phyloP scores from a whole-genome alignment of 2,113 vertebrate genomes.

The Alexandromys fortis region DNA sequence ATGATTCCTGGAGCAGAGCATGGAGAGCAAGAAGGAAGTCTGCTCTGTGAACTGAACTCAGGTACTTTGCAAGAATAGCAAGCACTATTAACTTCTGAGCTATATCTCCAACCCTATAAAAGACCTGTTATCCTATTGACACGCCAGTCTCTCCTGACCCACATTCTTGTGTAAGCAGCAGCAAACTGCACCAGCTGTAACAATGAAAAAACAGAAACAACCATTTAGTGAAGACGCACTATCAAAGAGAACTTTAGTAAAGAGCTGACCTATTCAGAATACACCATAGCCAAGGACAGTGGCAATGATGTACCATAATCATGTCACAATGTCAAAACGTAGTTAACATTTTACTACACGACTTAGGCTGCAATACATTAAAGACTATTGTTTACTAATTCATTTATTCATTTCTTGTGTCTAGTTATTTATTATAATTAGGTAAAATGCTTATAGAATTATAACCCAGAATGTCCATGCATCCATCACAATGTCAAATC shows the following conservation, averaged over 20 bases:
- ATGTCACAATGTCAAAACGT: not conserved
- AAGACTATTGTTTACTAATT: not conserved
- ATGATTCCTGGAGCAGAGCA: not conserved
- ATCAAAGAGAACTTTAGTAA: not conserved
- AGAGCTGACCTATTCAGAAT: not conserved
- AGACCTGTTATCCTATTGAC: not conserved
- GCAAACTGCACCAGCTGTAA: not conserved
- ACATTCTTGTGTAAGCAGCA: not conserved
- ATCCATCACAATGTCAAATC: not conserved
- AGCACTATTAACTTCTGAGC: not conserved
- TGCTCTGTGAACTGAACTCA: not conserved
- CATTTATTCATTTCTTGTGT: not conserved
- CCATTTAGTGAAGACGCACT: not conserved
- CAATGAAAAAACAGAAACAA: not conserved
- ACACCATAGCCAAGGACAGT: not conserved
- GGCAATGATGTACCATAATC: not conserved
- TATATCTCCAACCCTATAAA: not conserved
- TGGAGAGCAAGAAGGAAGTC: not conserved
- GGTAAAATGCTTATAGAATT: not conserved
- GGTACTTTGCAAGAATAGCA: not conserved
- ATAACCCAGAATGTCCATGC: not conserved
- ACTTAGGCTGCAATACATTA: not conserved
- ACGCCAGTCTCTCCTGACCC: not conserved
- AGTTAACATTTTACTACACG: slow-evolving; percentile 18
- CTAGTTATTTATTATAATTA: not conserved